Evolutionary conservation across 2,113 vertebrate species (phyloP).

Genomic region (Toxostoma redivivum): DNA sequence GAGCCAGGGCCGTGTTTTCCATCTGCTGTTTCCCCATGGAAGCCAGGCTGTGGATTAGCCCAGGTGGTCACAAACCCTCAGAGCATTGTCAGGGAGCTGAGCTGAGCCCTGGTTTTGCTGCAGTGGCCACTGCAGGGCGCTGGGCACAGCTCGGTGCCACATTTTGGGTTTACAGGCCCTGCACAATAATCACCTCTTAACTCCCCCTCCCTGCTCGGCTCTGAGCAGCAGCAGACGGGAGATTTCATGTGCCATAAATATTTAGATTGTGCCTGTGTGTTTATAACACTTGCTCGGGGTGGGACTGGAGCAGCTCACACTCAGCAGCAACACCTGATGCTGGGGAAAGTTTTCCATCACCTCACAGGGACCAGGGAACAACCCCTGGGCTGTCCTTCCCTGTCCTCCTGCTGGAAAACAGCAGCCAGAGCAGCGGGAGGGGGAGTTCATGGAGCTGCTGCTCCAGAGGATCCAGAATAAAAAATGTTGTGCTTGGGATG

Average conservation of each 20-base stretch:
- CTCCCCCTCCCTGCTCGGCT: not conserved
- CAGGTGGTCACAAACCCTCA: not conserved
- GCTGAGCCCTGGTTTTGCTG: not conserved
- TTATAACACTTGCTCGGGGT: constrained; percentile 64
- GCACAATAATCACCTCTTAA: constrained; percentile 18
- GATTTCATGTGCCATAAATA: constrained; percentile 71
- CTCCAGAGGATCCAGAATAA: not conserved
- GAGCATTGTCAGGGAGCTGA: not conserved
- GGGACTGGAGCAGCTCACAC: constrained; percentile 50
- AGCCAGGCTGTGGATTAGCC: not conserved
- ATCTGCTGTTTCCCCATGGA: not conserved
- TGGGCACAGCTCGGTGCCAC: not conserved
- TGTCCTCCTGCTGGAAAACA: not conserved
- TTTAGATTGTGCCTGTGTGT: constrained; percentile 71
- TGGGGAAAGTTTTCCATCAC: constrained; percentile 62
- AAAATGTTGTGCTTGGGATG: not conserved
- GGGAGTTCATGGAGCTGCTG: not conserved
- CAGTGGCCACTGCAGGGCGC: not conserved
- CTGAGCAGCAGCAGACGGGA: constrained; percentile 57
- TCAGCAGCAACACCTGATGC: constrained; percentile 60
- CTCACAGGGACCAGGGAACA: not conserved
- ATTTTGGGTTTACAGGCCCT: not conserved
- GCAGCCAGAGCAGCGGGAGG: accelerated
- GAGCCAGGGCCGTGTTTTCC: not conserved
- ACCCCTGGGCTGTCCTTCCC: not conserved